Base-by-base conservation (phyloP, 2,888 invertebrate species). In the Drosophila nr. medialis region DNA sequence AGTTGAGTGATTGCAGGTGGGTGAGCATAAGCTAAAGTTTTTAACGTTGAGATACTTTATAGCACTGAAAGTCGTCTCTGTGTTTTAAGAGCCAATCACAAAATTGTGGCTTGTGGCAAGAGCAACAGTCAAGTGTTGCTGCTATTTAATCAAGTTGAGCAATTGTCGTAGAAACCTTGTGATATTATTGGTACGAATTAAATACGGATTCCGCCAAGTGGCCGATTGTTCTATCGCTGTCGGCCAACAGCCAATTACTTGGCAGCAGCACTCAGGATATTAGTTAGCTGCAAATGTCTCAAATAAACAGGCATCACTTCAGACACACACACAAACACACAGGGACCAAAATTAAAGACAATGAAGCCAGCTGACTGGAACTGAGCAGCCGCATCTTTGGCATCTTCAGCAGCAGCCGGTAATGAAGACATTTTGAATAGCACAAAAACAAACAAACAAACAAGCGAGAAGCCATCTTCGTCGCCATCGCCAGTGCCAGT, bases 361-460 rank as follows among this genome's bases (percentile, higher is more conserved):
- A 87, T 86, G 72, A 74, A 72, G 73, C 64, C 70, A 62, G 63
- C 74, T 60, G 62, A 42, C 53, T 42, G 58, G 24, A 51, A 11
- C 36, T 30, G 64, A 54, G 48, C 67, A 65, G 56, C 56, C 27
- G 40, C 77, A 74, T 49, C 63, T 65, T 56, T 36, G 66, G 79
- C 64, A 71, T 58, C 72, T 64, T 64, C 58, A 78, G 65, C 53
- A 61, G 84, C 69, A 65, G 73, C 77, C 88, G 83, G 84, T 88
- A 84, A 84, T 84, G 84, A 84, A 84, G 84, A 84, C 84, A 86
- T 84, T 84, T 83, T 87, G 88, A 84, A 84, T 86, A 80, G 84
- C 83, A 68, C 55, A 38, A 55, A 55, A 55, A 32, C 55, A 55
- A 36, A 53, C 34, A 54, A 54, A 54, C 27, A 54, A 54, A 36